Percentiles rank a stretch among this genome's conserved stretches.
These are phyloP conservation scores for Amphiprion percula DNA, from an alignment of 2,113 vertebrate species.

Conservation along the genomic window DNA sequence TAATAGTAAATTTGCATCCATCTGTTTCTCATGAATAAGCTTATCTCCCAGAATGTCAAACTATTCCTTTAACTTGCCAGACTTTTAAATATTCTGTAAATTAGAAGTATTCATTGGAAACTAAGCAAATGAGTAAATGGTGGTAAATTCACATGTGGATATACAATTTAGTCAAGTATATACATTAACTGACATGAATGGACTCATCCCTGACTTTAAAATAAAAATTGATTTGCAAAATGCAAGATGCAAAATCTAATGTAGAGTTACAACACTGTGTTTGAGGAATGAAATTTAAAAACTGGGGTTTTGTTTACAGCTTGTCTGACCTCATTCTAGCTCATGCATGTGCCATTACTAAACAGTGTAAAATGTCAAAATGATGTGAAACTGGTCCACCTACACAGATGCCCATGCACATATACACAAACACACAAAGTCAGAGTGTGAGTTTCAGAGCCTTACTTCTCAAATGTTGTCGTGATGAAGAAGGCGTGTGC, in stretches of 20 bases:
- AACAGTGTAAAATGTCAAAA: neutral
- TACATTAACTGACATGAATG: neutral
- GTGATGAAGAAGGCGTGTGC: constrained; percentile 97
- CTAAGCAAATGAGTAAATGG: no score
- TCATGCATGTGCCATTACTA: neutral
- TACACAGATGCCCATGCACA: neutral
- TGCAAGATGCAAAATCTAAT: neutral
- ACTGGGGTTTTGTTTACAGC: no score
- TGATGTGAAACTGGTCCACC: neutral
- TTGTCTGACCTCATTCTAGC: no score
- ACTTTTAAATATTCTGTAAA: no score
- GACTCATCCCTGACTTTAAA: neutral
- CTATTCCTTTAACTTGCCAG: no score
- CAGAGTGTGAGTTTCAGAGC: neutral
- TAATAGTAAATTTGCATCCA: no score
- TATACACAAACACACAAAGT: neutral
- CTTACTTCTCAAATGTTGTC: constrained; percentile 94
- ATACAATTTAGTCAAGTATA: neutral
- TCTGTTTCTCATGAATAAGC: no score
- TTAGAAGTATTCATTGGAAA: no score
- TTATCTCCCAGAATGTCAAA: no score
- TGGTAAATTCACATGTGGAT: no score
- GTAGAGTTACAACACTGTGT: neutral
- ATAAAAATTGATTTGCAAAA: neutral
- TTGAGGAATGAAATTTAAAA: neutral